Percentiles rank a stretch among this genome's conserved stretches.
phyloP scores from a whole-genome alignment of 1,140 invertebrate species.

The Harpegnathos saltator region DNA sequence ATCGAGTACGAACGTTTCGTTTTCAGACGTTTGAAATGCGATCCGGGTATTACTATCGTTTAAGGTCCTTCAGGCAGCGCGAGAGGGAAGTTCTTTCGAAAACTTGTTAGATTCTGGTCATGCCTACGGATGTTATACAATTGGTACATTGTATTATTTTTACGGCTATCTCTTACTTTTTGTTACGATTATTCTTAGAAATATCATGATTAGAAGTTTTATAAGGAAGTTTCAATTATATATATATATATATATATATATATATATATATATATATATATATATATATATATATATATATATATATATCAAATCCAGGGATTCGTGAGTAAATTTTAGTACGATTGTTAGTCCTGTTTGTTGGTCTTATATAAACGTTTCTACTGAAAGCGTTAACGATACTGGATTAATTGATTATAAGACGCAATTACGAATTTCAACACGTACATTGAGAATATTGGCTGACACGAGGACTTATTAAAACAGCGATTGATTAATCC shows the following conservation, averaged over 20 bases:
- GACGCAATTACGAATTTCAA: not conserved
- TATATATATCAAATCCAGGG: constrained; percentile 1
- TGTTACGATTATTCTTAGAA: constrained; percentile 11
- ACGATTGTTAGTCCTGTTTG: not conserved
- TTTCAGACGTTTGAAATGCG: not conserved
- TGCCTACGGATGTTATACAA: constrained; percentile 20
- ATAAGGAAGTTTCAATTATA: constrained; percentile 2
- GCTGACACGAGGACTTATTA: constrained; percentile 1
- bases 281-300: constrained; percentile 27
- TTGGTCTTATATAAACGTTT: not conserved
- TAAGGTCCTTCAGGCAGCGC: constrained; percentile 18
- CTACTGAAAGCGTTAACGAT: not conserved
- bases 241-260: constrained; percentile 22
- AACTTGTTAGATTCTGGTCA: constrained; percentile 23
- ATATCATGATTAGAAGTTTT: constrained; percentile 24
- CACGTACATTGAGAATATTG: not conserved
- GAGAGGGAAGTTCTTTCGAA: constrained; percentile 4
- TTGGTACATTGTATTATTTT: constrained; percentile 19
- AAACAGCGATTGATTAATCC: constrained; percentile 32
- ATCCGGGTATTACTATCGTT: not conserved
- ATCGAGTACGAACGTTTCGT: not conserved
- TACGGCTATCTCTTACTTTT: too few relatives aligned
- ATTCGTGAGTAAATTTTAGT: not conserved
- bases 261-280: constrained; percentile 29
- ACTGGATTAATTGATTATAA: not conserved